Evolutionary conservation across 1,140 invertebrate species (phyloP), one percentile per base, ranked within the genome.

Genomic region (Episyrphus balteatus): DNA sequence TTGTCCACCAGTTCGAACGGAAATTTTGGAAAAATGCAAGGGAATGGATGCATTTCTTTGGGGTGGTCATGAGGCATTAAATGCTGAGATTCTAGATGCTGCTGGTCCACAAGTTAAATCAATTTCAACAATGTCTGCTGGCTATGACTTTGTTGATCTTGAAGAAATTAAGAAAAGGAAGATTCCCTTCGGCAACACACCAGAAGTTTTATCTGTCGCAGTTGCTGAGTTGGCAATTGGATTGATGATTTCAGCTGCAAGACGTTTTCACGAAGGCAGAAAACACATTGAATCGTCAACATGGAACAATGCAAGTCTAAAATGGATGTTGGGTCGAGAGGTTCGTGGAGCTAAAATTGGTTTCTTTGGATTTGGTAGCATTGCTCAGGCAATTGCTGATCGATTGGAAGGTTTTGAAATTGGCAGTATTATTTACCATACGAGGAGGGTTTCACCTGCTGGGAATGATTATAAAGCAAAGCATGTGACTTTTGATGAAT

Each of bases 61-160:
- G 70, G 58, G 78, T 19, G 56, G 84, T 13, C 79, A 81, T 14
- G 79, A 83, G 45, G 75, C 75, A 51, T 80, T 89, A 53, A 80
- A 94, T 62, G 72, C 78, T 11, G 82, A 89, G 57, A 54, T 88
- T 8, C 52, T 93, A 15, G 74, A 85, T 55, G 70, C 74, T 0
- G 74, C 77, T 64, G 91, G 89, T 30, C 70, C 80, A 8, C 74
- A 80, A 39, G 63, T 94, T 40, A 89, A 88, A 70, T 83, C 92
- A 1, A 76, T 97, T 19, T 81, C 79, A 1, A 93, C 92, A 6
- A 88, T 93, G 78, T 95, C 92, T 1, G 94, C 94, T 11, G 94
- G 65, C 42, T 75, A 83, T 58, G 86, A 91, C 59, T 87, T 86
- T 59, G 76, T 92, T 33, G 79, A 88, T 65, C 55, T 89, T 2